A percentile compares a stretch with the other conserved stretches of the same genome.
Evolutionary conservation across 2,797 vertebrate genomes (phyloP).

Genomic region (Sciurus carolinensis): DNA sequence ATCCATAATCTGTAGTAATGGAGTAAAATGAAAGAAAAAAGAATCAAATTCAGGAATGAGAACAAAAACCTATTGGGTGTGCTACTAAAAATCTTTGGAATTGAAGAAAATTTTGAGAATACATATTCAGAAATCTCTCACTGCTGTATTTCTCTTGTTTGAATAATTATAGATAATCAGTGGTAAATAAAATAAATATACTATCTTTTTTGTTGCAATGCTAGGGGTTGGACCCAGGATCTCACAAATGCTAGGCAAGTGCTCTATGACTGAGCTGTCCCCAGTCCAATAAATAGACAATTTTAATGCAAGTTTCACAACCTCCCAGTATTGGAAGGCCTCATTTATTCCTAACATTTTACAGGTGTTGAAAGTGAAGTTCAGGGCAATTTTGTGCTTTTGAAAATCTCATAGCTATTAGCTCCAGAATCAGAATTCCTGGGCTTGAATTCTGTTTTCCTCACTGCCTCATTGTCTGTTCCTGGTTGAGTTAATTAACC

Average conservation of each 20-base stretch:
- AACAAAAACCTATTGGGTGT: slow-evolving; percentile 10
- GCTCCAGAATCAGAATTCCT: not conserved
- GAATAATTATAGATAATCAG: not conserved
- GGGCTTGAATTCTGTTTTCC: not conserved
- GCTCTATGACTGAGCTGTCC: too few relatives aligned
- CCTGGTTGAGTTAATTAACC: not conserved
- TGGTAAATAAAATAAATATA: not conserved
- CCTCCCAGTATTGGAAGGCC: not conserved
- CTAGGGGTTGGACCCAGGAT: not conserved
- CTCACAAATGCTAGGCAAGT: not conserved
- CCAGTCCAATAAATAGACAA: not conserved
- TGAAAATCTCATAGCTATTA: not conserved
- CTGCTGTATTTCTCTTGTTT: not conserved
- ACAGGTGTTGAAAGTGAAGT: not conserved
- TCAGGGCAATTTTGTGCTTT: not conserved
- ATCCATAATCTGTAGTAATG: slow-evolving; percentile 8
- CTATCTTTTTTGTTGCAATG: not conserved
- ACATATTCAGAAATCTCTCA: not conserved
- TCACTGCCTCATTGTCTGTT: not conserved
- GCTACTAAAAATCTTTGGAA: not conserved
- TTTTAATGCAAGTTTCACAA: slow-evolving; percentile 6
- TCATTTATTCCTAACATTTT: slow-evolving; percentile 18
- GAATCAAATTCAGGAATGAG: not conserved
- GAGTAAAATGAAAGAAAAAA: not conserved
- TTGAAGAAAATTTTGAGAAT: not conserved